Percentiles rank a stretch among this genome's conserved stretches.
Evolutionary conservation across 2,113 vertebrate species (phyloP).

Genomic region (Platichthys flesus): DNA sequence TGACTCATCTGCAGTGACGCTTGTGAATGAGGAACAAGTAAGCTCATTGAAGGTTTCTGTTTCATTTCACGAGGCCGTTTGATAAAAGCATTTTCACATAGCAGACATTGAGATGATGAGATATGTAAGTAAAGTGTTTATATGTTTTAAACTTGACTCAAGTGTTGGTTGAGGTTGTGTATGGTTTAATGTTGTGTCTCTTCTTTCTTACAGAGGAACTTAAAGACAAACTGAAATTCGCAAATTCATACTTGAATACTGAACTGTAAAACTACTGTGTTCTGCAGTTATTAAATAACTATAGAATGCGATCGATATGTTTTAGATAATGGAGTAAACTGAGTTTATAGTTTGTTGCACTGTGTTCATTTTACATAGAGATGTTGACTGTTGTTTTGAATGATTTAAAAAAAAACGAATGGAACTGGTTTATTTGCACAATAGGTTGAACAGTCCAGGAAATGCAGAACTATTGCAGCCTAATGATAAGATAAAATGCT

Average conservation of each 20-base stretch:
- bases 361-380: background rate
- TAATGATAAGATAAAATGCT: no score
- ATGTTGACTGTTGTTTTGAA: background rate
- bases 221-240: no score
- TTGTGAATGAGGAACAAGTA: slow-evolving; percentile 24
- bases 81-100: background rate
- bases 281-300: background rate
- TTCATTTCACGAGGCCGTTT: slow-evolving; percentile 1
- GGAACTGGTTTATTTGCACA: background rate
- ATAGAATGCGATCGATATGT: background rate
- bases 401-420: no score
- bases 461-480: background rate
- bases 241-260: no score
- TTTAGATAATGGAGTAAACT: background rate
- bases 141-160: background rate
- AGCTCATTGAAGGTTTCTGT: slow-evolving; percentile 17
- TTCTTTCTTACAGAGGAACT: no score
- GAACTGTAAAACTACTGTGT: background rate
- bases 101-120: slow-evolving; percentile 2
- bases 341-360: background rate
- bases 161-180: background rate
- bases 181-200: background rate
- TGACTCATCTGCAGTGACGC: no score
- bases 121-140: slow-evolving; percentile 41
- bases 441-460: background rate